Evolutionary conservation across 2,797 vertebrate species (phyloP).

Genomic region (Bucorvus abyssinicus): DNA sequence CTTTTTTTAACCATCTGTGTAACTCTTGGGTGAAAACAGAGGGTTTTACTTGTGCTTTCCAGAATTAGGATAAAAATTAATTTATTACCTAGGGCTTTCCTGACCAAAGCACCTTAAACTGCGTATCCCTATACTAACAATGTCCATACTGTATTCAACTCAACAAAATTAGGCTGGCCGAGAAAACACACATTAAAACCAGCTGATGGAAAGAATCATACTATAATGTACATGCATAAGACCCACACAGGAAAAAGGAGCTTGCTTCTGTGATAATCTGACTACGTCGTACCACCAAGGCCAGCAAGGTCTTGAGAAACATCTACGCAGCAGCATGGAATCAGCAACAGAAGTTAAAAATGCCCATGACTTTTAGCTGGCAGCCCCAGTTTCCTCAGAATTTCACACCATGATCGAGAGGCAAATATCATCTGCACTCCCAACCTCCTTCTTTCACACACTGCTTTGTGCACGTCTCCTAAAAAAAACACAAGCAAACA

Average conservation of each 20-base stretch:
- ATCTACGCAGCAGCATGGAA: neutral
- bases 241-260: neutral
- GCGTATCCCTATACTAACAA: neutral
- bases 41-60: neutral
- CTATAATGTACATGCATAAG: neutral
- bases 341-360: constrained; percentile 43
- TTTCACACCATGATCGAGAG: neutral
- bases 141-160: neutral
- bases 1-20: neutral
- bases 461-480: neutral
- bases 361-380: constrained; percentile 43
- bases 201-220: neutral
- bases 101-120: neutral
- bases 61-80: neutral
- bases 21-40: neutral
- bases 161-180: neutral
- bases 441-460: neutral
- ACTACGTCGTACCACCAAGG: neutral
- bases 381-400: constrained; percentile 6
- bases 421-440: neutral
- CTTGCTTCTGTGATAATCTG: neutral
- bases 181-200: neutral
- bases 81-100: neutral
- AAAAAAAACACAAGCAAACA: neutral
- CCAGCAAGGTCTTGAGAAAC: neutral